Base-by-base conservation (phyloP, 2,797 vertebrate genomes). In the Poeciliopsis gracilis region DNA sequence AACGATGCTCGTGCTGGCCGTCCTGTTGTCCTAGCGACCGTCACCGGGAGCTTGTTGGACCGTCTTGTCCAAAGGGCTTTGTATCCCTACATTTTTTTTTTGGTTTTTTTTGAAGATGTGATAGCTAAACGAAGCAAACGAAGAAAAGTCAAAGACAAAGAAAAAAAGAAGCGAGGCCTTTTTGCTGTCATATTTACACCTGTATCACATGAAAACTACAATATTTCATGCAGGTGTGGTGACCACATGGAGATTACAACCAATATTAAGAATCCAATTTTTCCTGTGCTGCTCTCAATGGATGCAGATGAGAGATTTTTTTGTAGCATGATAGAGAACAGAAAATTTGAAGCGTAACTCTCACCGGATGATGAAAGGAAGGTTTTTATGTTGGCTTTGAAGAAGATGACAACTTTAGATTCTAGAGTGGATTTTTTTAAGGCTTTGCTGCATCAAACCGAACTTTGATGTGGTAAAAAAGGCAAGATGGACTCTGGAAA, bases 11-110 rank as follows among this genome's bases (percentile, higher is more conserved):
- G 87, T 97, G 77, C 95, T 96, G 77, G 94, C 94, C 0, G 90
- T 96, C 63, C 88, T 97, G 77, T 95, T 97, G 86, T 99, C 98
- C 94, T 99, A 99, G 97, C 96, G 85, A 90, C 79, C 38, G 82
- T 87, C 81, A 3, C 81, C 0, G 23, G 6, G 77, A 53, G 83
- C 73, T 82, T 76, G 85, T 84, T 87, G 92, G 88, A 87, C 88
- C 78, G 49, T 81, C 82, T 89, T 73, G 84, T 85, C 87, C 84
- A 80, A 91, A 90, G 93, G 88, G 93, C 90, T 93, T 90, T 33
- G 89, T 77, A 82, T 86, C 84, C 67, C 90, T 81, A 78, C 38
- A 0, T 20, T 49, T 7, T 49, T 18, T 18, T 49, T 51, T 20
- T 49, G 18, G 6, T 1, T 74, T 82, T 84, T 82, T 66, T 79